A percentile compares a stretch with the other conserved stretches of the same genome.
Evolutionary conservation across 2,888 invertebrate species (phyloP).

Genomic region (Oxycera nigricornis): DNA sequence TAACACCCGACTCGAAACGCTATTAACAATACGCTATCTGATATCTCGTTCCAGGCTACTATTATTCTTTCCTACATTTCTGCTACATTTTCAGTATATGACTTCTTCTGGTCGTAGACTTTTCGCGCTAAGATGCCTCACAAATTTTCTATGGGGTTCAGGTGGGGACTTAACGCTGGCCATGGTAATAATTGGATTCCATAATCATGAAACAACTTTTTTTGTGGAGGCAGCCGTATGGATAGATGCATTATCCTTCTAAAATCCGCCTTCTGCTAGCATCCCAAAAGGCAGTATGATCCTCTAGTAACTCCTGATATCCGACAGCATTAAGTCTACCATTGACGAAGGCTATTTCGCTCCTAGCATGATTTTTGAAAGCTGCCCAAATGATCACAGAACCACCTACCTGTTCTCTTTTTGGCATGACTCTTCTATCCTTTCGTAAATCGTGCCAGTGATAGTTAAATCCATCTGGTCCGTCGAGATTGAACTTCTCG

Average conservation of each 20-base stretch:
- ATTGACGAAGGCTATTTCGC: not conserved
- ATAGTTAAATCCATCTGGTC: no score
- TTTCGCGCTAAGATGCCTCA: not conserved
- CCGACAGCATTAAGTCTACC: no score
- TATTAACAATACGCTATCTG: not conserved
- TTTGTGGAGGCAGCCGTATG: not conserved
- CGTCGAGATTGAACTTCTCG: no score
- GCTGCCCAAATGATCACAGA: no score
- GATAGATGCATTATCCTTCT: slow-evolving; percentile 1
- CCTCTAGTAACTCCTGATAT: not conserved
- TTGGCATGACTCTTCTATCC: no score
- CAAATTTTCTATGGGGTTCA: not conserved
- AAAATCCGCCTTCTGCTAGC: not conserved
- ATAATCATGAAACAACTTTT: no score
- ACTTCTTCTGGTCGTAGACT: not conserved
- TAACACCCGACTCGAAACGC: not conserved
- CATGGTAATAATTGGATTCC: no score
- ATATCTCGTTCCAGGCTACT: not conserved
- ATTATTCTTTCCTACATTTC: not conserved
- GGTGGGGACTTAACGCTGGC: not conserved
- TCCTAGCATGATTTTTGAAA: no score
- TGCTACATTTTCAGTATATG: not conserved
- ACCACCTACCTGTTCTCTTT: no score
- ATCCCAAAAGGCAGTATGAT: not conserved
- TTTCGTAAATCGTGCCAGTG: no score